Conservation (phyloP, 2,797 vertebrate species). For the Urosaurus nigricauda region DNA sequence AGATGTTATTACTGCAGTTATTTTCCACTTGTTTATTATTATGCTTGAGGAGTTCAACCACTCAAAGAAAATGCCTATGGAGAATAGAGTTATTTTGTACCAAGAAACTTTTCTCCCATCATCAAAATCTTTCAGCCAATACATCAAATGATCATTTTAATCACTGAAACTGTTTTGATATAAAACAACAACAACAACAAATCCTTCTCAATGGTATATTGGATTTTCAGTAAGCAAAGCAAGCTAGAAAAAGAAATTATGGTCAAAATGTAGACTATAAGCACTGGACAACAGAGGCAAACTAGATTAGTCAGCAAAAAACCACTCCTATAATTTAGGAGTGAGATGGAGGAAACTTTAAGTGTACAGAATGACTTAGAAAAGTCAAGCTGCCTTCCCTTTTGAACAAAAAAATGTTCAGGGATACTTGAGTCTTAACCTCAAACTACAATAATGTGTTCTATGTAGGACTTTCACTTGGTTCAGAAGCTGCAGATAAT, state of each 20-base stretch:
- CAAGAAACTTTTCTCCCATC: constrained; percentile 27
- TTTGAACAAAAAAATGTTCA: no score
- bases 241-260: background rate
- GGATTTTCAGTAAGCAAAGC: constrained; percentile 17
- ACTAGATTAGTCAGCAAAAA: background rate
- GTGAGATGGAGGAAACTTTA: no score
- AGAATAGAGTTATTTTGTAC: constrained; percentile 28
- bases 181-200: background rate
- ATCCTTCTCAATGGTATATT: constrained; percentile 3
- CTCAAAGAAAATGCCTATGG: constrained; percentile 21
- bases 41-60: constrained; percentile 10
- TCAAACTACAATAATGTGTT: no score
- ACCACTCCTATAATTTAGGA: background rate
- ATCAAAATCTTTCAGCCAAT: constrained; percentile 11
- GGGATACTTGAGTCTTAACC: no score
- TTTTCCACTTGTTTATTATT: constrained; percentile 27
- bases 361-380: no score
- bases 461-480: no score
- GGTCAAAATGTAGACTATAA: constrained; percentile 16
- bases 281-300: background rate
- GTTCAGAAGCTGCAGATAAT: no score
- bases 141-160: constrained; percentile 32
- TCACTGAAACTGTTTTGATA: constrained; percentile 27
- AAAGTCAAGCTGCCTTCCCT: no score
- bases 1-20: background rate